Percentiles rank a stretch among this genome's conserved stretches.
Conservation (phyloP, 2,797 vertebrate genomes). For the Spheniscus humboldti region DNA sequence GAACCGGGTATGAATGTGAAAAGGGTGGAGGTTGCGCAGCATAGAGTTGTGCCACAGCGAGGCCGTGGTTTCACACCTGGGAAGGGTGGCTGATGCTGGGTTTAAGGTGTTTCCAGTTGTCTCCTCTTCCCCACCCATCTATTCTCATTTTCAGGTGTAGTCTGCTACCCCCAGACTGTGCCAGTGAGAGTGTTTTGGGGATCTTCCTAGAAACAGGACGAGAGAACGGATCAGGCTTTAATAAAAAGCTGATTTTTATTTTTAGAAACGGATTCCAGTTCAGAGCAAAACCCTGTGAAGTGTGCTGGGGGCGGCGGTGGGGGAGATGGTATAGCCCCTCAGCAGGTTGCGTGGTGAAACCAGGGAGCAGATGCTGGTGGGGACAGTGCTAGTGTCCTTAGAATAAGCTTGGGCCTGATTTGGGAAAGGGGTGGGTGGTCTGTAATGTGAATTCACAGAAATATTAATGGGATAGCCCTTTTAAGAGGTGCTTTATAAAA, state of each 20-base stretch:
- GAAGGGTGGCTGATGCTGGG: not conserved
- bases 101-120: not conserved
- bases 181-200: not conserved
- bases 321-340: not conserved
- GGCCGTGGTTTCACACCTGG: not conserved
- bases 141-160: not conserved
- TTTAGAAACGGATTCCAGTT: not conserved
- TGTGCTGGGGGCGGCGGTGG: not conserved
- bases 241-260: not conserved
- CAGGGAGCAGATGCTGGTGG: not conserved
- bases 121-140: not conserved
- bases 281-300: not conserved
- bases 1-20: rapidly evolving
- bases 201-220: not conserved
- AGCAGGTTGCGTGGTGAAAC: not conserved
- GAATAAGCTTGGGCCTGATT: not conserved
- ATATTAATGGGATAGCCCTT: not conserved
- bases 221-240: not conserved
- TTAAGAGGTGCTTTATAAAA: not conserved
- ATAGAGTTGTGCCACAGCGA: rapidly evolving
- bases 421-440: not conserved
- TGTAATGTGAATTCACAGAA: not conserved
- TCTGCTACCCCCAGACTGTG: rapidly evolving
- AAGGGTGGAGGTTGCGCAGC: not conserved
- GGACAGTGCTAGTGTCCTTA: not conserved